Evolutionary conservation across 2,113 vertebrate genomes (phyloP), one percentile per base, ranked within the genome.

Genomic region (Trematocara unimaculatum): DNA sequence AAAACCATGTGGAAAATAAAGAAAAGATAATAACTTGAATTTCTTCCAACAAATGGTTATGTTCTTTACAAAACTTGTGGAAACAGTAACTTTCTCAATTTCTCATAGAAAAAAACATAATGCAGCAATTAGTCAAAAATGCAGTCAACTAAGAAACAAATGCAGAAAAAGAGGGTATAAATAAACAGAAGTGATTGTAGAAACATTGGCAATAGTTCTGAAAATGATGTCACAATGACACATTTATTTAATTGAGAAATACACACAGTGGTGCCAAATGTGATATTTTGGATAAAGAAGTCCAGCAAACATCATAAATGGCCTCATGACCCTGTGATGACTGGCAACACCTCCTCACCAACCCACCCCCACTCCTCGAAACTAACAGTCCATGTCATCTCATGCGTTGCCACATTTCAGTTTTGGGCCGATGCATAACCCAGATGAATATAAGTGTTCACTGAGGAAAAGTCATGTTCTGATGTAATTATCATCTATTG

Each of bases 401-500:
- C 92, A 70, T 87, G 90, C 88, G 5, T 93, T 95, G 94, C 94
- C 95, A 95, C 93, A 88, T 94, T 87, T 90, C 90, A 81, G 93
- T 91, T 92, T 92, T 72, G 84, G 89, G 77, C 88, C 93, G 15
- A 95, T 95, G 95, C 94, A 94, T 94, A 96, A 95, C 93, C 88
- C 86, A 95, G 96, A 96, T 96, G 94, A 96, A 96, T 96, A 94
- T 94, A 93, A 95, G 95, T 92, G 94, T 96, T 95, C 80, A 85
- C 94, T 14, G 89, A 94, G 91, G 93, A 94, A 95, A 95, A 97
- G 96, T 96, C 95, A 97, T 97, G 96, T 94, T 96, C 95, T 97
- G 97, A 97, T 98, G 97, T 96, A 98, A 98, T 97, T 98, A 98
- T 98, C 97, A 98, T 98, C 97, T 97, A 98, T 98, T 97, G 97